A percentile compares a stretch with the other conserved stretches of the same genome.
Evolutionary conservation across 2,888 invertebrate species (phyloP).

Genomic region (Bugulina stolonifera): DNA sequence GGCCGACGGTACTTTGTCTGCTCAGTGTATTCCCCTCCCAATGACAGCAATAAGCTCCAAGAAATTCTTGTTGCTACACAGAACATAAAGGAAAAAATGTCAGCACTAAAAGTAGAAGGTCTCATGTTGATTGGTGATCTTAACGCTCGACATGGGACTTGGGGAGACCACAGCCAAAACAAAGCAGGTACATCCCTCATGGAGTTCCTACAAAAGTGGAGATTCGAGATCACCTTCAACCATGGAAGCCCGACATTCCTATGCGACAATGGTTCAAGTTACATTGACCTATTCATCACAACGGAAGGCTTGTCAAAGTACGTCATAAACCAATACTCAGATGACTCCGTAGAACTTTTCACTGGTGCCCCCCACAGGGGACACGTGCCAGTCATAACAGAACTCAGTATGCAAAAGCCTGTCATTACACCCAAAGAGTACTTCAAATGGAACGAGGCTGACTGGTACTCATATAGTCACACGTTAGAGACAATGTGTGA

Average conservation of each 20-base stretch:
- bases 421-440: not conserved
- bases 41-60: constrained; percentile 1
- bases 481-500: constrained; percentile 13
- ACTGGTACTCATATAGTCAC: constrained; percentile 11
- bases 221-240: not conserved
- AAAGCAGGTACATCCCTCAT: not conserved
- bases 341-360: constrained; percentile 18
- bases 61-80: constrained; percentile 3
- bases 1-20: constrained; percentile 11
- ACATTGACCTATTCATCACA: constrained; percentile 7
- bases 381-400: not conserved
- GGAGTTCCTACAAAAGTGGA: not conserved
- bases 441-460: constrained; percentile 19
- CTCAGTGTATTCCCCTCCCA: not conserved
- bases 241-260: not conserved
- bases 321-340: not conserved
- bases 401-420: not conserved
- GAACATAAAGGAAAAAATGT: not conserved
- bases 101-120: not conserved
- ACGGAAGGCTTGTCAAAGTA: not conserved
- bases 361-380: constrained; percentile 9
- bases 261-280: constrained; percentile 10
- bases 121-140: not conserved
- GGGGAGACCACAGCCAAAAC: constrained; percentile 4
- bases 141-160: not conserved